phyloP scores from a whole-genome alignment of 2,888 invertebrate genomes.

The Phasia obesa region DNA sequence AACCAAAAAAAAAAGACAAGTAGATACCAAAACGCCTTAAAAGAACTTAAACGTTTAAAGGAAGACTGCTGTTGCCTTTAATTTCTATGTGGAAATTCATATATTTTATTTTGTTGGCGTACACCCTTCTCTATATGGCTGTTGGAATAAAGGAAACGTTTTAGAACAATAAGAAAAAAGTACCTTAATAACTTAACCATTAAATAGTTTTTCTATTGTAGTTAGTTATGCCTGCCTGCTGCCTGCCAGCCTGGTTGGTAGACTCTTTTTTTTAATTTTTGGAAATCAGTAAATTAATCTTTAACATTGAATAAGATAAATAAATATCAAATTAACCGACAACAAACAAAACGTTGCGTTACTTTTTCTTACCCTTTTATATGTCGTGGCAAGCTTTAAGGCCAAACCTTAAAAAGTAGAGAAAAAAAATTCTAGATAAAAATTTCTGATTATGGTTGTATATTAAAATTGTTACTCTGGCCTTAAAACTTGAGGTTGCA shows the following conservation, averaged over 20 bases:
- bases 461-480: constrained; percentile 36
- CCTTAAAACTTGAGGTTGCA: not conserved
- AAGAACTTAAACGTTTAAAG: constrained; percentile 32
- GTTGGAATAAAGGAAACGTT: constrained; percentile 11
- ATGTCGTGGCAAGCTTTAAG: constrained; percentile 31
- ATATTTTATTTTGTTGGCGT: constrained; percentile 12
- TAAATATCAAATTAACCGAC: constrained; percentile 57
- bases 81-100: constrained; percentile 37
- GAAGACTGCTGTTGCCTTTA: constrained; percentile 50
- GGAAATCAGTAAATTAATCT: constrained; percentile 70
- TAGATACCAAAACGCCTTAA: constrained; percentile 42
- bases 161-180: constrained; percentile 35
- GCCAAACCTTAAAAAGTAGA: constrained; percentile 64
- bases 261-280: constrained; percentile 6
- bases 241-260: constrained; percentile 1
- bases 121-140: constrained; percentile 24
- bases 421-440: constrained; percentile 42
- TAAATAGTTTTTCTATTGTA: constrained; percentile 37
- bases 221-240: constrained; percentile 17
- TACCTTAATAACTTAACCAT: constrained; percentile 60
- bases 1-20: constrained; percentile 21
- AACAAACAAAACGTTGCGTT: constrained; percentile 21
- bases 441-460: constrained; percentile 36
- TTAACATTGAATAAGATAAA: constrained; percentile 64
- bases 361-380: constrained; percentile 12